Conservation (phyloP, 2,888 invertebrate genomes). For the Tipula lateralis region DNA sequence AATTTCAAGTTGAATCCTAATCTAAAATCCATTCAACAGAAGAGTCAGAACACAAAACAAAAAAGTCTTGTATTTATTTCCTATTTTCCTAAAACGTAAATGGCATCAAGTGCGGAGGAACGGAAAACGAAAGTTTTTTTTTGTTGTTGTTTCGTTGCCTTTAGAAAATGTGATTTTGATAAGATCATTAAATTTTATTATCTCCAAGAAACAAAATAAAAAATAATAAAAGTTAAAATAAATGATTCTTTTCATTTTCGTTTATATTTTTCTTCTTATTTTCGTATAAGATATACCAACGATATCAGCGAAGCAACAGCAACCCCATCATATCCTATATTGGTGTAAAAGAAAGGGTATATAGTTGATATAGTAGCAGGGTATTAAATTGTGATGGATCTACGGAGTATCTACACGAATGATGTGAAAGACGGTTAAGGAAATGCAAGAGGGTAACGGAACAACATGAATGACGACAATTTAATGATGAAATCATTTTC, state of each 20-base stretch:
- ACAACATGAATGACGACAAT: constrained; percentile 1
- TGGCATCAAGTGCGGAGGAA: background rate
- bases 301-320: background rate
- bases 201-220: constrained; percentile 14
- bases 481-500: constrained; percentile 11
- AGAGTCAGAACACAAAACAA: background rate
- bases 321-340: background rate
- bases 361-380: background rate
- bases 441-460: background rate
- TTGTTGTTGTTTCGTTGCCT: background rate
- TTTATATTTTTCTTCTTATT: background rate
- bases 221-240: background rate
- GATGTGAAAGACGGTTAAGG: background rate
- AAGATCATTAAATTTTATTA: constrained; percentile 19
- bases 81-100: background rate
- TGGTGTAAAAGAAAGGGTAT: background rate
- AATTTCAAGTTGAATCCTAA: constrained; percentile 19
- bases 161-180: background rate
- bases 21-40: constrained; percentile 24
- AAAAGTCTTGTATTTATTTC: background rate
- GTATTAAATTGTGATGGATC: constrained; percentile 19
- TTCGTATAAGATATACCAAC: background rate
- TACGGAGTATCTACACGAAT: background rate
- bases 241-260: background rate
- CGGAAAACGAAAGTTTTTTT: background rate